phyloP scores from a whole-genome alignment of 2,113 vertebrate species.

The Sprattus sprattus region DNA sequence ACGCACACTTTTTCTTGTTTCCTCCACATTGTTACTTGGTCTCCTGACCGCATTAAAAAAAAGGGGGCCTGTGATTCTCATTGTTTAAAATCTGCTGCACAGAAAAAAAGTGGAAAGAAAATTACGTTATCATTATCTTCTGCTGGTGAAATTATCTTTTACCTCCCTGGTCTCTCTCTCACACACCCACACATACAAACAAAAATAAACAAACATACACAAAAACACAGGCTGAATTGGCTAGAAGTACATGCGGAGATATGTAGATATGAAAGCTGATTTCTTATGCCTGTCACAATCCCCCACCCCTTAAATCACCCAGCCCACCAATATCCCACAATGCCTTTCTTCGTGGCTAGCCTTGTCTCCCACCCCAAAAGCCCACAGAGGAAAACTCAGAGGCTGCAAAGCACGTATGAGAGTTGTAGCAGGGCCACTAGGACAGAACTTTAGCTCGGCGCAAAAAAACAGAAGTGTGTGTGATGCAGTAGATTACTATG shows the following conservation, averaged over 20 bases:
- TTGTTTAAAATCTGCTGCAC: conserved; percentile 48
- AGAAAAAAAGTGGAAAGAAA: conserved; percentile 31
- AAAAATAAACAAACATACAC: conserved; percentile 14
- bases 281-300: background rate
- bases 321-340: conserved; percentile 4
- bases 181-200: conserved; percentile 31
- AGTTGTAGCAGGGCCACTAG: background rate
- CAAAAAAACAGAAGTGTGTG: conserved; percentile 70
- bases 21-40: background rate
- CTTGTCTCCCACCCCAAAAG: background rate
- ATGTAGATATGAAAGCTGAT: conserved; percentile 36
- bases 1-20: background rate
- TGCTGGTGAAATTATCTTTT: conserved; percentile 43
- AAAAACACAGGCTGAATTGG: conserved; percentile 23
- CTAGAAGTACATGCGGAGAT: conserved; percentile 33
- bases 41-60: conserved; percentile 25
- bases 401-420: background rate
- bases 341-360: background rate
- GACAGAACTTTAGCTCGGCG: background rate
- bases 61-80: conserved; percentile 44
- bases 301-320: background rate
- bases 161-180: conserved; percentile 3
- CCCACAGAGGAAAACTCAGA: background rate
- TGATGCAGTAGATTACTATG: conserved; percentile 74
- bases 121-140: conserved; percentile 29